A percentile compares a stretch with the other conserved stretches of the same genome.
Conservation (phyloP, 92 coral and sea anemone genomes). For the Meandrina meandrites region DNA sequence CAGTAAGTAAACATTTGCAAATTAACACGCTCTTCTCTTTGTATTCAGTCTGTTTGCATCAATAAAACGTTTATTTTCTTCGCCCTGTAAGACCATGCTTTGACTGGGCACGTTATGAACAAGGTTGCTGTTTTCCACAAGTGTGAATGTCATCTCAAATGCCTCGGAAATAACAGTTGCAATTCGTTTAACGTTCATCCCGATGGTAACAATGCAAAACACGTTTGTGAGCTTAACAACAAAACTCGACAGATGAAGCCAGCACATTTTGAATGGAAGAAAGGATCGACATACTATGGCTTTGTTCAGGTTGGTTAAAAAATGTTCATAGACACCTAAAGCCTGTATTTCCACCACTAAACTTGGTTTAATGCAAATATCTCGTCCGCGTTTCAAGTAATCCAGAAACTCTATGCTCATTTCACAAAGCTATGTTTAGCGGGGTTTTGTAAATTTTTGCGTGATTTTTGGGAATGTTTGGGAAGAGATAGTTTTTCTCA, state of each 20-base stretch:
- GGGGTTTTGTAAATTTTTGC: too few species aligned
- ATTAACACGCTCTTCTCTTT: neutral
- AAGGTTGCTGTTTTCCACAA: neutral
- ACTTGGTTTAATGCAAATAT: too few species aligned
- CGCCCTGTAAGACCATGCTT: neutral
- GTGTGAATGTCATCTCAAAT: neutral
- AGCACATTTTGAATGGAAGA: too few species aligned
- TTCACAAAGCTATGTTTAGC: too few species aligned
- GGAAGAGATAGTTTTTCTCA: too few species aligned
- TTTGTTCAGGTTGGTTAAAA: neutral
- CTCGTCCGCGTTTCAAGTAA: too few species aligned
- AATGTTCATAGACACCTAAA: too few species aligned
- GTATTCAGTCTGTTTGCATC: neutral
- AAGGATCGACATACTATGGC: neutral
- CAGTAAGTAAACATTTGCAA: neutral
- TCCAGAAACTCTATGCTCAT: too few species aligned
- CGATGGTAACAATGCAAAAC: neutral
- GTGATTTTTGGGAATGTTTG: too few species aligned
- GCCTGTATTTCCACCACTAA: too few species aligned
- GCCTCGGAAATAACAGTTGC: neutral
- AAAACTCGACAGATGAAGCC: too few species aligned
- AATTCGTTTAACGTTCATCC: neutral
- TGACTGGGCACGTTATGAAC: neutral
- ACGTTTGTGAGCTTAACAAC: neutral
- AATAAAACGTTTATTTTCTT: neutral